Evolutionary conservation across 2,113 vertebrate species (phyloP).

Genomic region (Mesembrinibis cayennensis): DNA sequence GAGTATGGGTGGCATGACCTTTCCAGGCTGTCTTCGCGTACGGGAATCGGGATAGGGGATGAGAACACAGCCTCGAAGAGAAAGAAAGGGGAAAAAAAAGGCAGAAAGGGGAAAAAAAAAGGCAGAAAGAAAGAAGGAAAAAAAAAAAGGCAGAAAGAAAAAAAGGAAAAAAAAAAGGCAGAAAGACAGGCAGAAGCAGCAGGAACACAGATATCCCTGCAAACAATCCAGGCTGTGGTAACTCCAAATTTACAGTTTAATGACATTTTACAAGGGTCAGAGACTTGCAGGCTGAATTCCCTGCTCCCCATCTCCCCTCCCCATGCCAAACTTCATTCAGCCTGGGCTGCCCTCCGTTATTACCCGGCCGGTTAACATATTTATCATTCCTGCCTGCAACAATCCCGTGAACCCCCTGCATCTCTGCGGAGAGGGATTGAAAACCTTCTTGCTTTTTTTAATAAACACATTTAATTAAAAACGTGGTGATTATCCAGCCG

Average conservation of each 20-base stretch:
- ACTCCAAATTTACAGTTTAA: conserved; percentile 55
- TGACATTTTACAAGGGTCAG: conserved; percentile 47
- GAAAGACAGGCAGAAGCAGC: neutral
- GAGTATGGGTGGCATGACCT: conserved; percentile 68
- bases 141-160: too few species aligned
- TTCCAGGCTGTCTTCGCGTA: conserved; percentile 60
- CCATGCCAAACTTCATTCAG: conserved; percentile 5
- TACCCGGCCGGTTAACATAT: conserved; percentile 45
- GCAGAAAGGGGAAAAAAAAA: too few species aligned
- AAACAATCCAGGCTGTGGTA: neutral
- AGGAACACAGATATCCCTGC: neutral
- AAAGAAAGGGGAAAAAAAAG: neutral
- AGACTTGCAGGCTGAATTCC: conserved; percentile 10
- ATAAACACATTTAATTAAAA: conserved; percentile 63
- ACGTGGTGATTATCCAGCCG: neutral
- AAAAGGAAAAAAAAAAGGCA: too few species aligned
- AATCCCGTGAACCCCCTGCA: conserved; percentile 31
- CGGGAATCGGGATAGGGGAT: conserved; percentile 28
- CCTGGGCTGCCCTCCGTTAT: conserved; percentile 21
- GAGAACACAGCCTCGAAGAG: neutral
- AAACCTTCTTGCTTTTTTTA: conserved; percentile 34
- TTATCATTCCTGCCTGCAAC: conserved; percentile 62
- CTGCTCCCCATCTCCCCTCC: neutral
- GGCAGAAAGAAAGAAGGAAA: too few species aligned
- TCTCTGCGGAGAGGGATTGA: conserved; percentile 20